Base-by-base conservation (phyloP, 1,140 invertebrate genomes). In the Neodiprion virginianus region DNA sequence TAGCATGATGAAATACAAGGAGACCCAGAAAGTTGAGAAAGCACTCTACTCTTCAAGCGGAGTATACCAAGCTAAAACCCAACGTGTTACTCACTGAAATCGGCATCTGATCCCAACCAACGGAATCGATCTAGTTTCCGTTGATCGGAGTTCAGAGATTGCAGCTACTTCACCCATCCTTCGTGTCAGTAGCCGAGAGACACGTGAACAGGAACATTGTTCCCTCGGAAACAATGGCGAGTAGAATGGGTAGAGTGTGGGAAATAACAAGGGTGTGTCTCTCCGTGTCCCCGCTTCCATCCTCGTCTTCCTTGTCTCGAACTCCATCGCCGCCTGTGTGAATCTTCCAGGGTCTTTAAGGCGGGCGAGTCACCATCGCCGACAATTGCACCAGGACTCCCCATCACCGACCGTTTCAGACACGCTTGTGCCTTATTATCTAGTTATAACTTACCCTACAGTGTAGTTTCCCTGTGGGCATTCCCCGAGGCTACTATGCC, bases 401-500 rank as follows among this genome's bases (percentile, higher is more conserved):
- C 28, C 28, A 40, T 40, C 53, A 61, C 4, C 53, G 53, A 61
- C 5, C 11, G n/a, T 61, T 61, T 8, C 11, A 61, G 53, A 61
- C 53, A 61, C 53, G 53, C 53, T 61, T 7, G 53, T 61, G 53
- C 53, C 53, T 61, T 61, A 8, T 61, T 61, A 61, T 61, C 7
- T 61, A 61, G 53, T 61, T 61, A 61, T 61, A 61, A 61, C 53
- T 61, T 61, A 61, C 53, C n/a, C 53, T 7, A 61, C 53, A 12
- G 28, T 17, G n/a, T 8, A 17, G 53, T 0, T 61, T 61, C 53
- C 53, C 53, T 61, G 11, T 17, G 4, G 53, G 53, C 11, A 4
- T 61, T 8, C 53, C 5, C n/a, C 53, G 53, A 61, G 53, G 53
- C n/a, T 61, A 61, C 53, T 61, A 11, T 8, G 8, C 53, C 53